A percentile compares a stretch with the other conserved stretches of the same genome.
Conservation (phyloP, 2,113 vertebrate genomes). For the Oreochromis spilurus region DNA sequence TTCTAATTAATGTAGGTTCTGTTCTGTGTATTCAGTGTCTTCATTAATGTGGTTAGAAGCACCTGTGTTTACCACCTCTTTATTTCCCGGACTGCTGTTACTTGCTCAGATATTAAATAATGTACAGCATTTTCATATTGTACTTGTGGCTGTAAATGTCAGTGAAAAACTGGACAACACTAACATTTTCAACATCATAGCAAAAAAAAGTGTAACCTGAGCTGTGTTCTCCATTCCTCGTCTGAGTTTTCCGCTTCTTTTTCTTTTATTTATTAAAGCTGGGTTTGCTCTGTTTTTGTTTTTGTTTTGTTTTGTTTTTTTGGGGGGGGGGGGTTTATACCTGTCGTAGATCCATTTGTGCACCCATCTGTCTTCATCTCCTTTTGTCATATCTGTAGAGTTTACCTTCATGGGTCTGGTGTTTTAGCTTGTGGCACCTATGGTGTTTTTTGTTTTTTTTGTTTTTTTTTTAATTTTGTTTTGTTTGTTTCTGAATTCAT, state of each 20-base stretch:
- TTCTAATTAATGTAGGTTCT: background rate
- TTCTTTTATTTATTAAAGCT: background rate
- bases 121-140: background rate
- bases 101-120: background rate
- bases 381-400: background rate
- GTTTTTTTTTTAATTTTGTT: background rate
- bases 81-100: background rate
- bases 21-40: background rate
- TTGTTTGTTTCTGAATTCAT: background rate
- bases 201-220: background rate
- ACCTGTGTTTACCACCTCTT: background rate
- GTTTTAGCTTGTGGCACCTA: background rate
- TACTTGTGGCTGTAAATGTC: background rate
- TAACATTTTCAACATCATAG: background rate
- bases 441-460: background rate
- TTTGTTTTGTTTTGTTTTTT: background rate
- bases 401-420: slow-evolving; percentile 35
- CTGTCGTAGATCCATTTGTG: background rate
- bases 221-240: background rate
- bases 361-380: slow-evolving; percentile 8
- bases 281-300: background rate
- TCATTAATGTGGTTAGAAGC: background rate
- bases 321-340: too few species aligned
- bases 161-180: background rate
- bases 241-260: background rate